Evolutionary conservation across 2,797 vertebrate genomes (phyloP).

Genomic region (Pelobates cultripes): DNA sequence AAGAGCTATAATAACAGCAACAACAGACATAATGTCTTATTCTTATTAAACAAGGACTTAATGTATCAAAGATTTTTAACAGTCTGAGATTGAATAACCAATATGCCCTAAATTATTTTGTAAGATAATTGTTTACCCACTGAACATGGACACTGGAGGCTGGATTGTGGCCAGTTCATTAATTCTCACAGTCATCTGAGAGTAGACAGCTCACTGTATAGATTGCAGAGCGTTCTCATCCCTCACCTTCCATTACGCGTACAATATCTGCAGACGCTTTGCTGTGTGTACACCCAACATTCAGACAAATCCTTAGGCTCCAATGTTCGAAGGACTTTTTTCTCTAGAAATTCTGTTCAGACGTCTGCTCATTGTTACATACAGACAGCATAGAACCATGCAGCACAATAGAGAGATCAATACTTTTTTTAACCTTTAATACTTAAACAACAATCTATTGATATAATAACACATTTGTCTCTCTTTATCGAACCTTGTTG

Average conservation of each 20-base stretch:
- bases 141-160: background rate
- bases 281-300: too few relatives aligned
- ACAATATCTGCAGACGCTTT: too few relatives aligned
- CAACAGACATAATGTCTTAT: too few relatives aligned
- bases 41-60: background rate
- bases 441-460: background rate
- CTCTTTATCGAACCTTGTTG: background rate
- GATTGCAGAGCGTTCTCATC: too few relatives aligned
- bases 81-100: background rate
- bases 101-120: background rate
- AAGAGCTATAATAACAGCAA: too few relatives aligned
- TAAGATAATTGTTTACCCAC: background rate
- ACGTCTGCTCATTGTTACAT: too few relatives aligned
- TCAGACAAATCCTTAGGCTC: too few relatives aligned
- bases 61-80: background rate
- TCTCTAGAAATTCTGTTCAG: too few relatives aligned
- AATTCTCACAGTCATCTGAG: too few relatives aligned
- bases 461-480: background rate
- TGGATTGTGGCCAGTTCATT: background rate
- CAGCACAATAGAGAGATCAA: background rate
- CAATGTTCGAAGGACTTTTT: too few relatives aligned
- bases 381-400: background rate
- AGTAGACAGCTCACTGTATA: too few relatives aligned
- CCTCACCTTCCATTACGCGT: too few relatives aligned
- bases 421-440: background rate